Base-by-base conservation (phyloP, 1,140 invertebrate species). In the Plutomurus gul region DNA sequence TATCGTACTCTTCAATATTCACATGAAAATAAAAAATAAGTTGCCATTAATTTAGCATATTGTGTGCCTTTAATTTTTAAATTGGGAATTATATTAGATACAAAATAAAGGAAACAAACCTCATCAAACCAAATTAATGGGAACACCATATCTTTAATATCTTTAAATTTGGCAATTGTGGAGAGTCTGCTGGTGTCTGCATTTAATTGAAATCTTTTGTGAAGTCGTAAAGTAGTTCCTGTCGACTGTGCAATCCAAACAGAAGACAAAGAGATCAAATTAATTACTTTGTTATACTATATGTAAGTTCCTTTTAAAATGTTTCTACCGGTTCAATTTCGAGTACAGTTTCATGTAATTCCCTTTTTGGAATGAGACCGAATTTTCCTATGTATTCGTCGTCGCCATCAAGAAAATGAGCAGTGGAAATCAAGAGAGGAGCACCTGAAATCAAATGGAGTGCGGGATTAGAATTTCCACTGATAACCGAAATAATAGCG, bases 341-440 rank as follows among this genome's bases (percentile, higher is more conserved):
- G 40, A 72, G 0, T 46, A 16, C 22, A 22, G 10, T 46, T 43
- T 43, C 20, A 43, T 72, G 70, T 8, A 39, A 10, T 0, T 72
- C 36, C 20, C 8, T 25, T 1, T 72, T 18, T 20, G 70, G 70
- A 3, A 16, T 0, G 1, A 72, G 10, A 4, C 37, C 37, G 16
- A 72, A 39, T 40, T 72, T 72, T 27, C 76, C 11, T 7, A 2
- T 13, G 22, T 81, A 81, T 25, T 37, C 47, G 6, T 27, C 36
- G 11, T 56, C 47, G 3, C 71, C 76, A 13, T 76, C 13, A 13
- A 49, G 27, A 49, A 81, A 81, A 47, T 81, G 76, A 6, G 80
- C 70, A 36, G n/a, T 30, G 11, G 80, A 81, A 30, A 81, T 76
- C 1, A 78, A 49, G 13, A 39, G 22, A 27, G 80, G 80, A n/a